phyloP scores from a whole-genome alignment of 1,140 invertebrate species.

The Cyclargus thomasi region DNA sequence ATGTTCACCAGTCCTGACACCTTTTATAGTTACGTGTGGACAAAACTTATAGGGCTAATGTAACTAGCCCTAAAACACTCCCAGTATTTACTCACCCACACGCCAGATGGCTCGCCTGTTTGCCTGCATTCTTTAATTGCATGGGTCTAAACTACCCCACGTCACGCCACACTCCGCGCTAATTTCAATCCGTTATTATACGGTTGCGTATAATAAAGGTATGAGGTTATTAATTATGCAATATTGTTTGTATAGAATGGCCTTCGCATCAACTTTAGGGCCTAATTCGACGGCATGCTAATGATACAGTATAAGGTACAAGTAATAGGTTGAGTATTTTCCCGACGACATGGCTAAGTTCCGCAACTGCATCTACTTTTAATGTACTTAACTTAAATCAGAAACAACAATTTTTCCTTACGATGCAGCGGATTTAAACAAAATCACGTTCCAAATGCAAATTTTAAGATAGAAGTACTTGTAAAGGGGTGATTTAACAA shows the following conservation, averaged over 20 bases:
- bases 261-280: neutral
- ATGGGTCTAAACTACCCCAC: neutral
- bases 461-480: no score
- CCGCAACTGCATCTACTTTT: no score
- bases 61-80: neutral
- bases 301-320: neutral
- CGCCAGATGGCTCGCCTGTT: neutral
- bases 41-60: neutral
- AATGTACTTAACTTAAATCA: no score
- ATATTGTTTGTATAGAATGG: neutral
- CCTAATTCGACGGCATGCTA: neutral
- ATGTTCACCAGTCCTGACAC: no score
- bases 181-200: neutral
- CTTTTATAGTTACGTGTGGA: neutral
- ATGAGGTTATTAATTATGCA: neutral
- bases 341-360: no score
- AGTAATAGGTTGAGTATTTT: no score
- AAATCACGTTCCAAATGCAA: no score
- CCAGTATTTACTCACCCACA: neutral
- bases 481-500: neutral
- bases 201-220: neutral
- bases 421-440: no score
- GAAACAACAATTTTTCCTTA: no score
- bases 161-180: conserved; percentile 1
- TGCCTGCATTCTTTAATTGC: conserved; percentile 7